A percentile compares a stretch with the other conserved stretches of the same genome.
phyloP scores from a whole-genome alignment of 1,140 invertebrate species.

The Cydia pomonella region DNA sequence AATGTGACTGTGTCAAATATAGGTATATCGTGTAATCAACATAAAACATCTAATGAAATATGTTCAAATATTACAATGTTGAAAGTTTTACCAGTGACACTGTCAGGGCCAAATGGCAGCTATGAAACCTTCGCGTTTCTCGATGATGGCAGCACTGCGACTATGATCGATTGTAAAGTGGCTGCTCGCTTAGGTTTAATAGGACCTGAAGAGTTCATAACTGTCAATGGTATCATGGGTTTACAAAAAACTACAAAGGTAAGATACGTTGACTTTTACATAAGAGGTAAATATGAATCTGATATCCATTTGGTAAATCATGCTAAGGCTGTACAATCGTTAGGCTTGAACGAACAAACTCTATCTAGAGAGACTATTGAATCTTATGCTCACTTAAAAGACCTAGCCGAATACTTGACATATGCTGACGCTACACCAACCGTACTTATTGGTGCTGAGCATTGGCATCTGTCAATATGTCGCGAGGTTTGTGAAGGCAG shows the following conservation, averaged over 20 bases:
- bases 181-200: not conserved
- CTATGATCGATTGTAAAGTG: no score
- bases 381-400: not conserved
- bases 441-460: constrained; percentile 16
- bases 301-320: no score
- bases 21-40: no score
- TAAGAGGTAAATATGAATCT: no score
- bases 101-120: not conserved
- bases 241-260: constrained; percentile 1
- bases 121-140: not conserved
- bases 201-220: not conserved
- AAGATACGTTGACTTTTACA: constrained; percentile 5
- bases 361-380: not conserved
- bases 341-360: not conserved
- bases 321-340: no score
- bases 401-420: constrained; percentile 5
- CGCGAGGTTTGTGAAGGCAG: no score
- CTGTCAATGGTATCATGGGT: not conserved
- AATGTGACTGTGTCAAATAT: no score
- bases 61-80: no score
- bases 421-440: not conserved
- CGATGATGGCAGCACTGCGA: constrained; percentile 19
- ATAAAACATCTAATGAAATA: no score
- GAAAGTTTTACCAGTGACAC: not conserved
- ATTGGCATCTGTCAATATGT: no score